Evolutionary conservation across 2,888 invertebrate genomes (phyloP), one percentile per base, ranked within the genome.

Genomic region (Neria commutata): DNA sequence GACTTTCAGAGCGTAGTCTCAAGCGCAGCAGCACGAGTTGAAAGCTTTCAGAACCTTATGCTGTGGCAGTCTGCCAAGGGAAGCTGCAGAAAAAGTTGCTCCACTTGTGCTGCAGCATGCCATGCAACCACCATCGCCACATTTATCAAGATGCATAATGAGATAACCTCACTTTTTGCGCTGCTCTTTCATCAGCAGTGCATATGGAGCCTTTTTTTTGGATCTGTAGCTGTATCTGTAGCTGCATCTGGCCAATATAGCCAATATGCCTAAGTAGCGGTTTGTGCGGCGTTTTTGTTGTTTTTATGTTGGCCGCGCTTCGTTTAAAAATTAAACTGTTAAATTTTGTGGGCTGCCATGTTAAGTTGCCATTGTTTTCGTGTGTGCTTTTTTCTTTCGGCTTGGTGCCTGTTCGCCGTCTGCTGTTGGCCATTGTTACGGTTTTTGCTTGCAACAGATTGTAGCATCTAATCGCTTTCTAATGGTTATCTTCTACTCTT

Each of bases 361-460:
- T 74, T 75, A 68, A 76, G 75, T 71, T 73, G 76, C 71, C 76
- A 77, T 75, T 74, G 69, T 73, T 73, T 14, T 62, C 54, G 54
- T 56, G 40, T 65, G 46, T 58, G 56, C 57, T 62, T 60, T 64
- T 64, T 60, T 57, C 53, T 56, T 46, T 26, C n/a, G n/a, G n/a
- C n/a, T n/a, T n/a, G n/a, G n/a, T 49, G 40, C 48, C 10, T 25
- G 24, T n/a, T 47, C n/a, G 54, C 53, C 40, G 52, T 40, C 26
- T 23, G 11, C 49, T 48, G 37, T 60, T 50, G 37, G 50, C 26
- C 49, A 37, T 48, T 54, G 23, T 47, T 59, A 23, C 40, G 10
- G 23, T 52, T 40, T 52, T 25, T 42, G 14, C 34, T 25, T 40
- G 48, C 26, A 63, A 56, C n/a, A n/a, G 58, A 42, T n/a, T 37